phyloP scores from a whole-genome alignment of 2,113 vertebrate species.

The Lepus timidus region DNA sequence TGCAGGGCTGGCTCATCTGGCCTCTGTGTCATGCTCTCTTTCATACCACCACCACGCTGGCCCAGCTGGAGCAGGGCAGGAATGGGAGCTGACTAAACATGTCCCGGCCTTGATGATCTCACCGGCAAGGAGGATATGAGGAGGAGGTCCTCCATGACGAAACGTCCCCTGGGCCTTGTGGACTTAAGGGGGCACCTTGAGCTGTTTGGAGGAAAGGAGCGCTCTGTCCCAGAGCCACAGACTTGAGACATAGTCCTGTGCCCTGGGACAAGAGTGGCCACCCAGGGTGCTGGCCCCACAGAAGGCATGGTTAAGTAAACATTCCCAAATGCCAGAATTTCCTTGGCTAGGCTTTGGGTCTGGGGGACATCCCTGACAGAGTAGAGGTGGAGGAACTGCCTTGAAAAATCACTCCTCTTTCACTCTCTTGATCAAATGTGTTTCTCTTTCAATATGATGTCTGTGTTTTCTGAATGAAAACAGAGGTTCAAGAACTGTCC shows the following conservation, averaged over 20 bases:
- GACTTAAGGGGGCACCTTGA: conserved; percentile 56
- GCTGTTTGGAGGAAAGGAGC: neutral
- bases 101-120: neutral
- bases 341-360: neutral
- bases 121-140: neutral
- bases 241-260: neutral
- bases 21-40: conserved; percentile 46
- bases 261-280: neutral
- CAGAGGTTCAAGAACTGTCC: neutral
- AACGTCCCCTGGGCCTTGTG: neutral
- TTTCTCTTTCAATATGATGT: neutral
- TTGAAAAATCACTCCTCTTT: neutral
- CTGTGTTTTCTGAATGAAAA: neutral
- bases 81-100: neutral
- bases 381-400: neutral
- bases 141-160: neutral
- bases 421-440: neutral
- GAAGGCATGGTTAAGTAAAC: too few relatives aligned
- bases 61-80: neutral
- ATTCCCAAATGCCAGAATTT: neutral
- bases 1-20: neutral
- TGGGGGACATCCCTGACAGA: neutral
- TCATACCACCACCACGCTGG: neutral
- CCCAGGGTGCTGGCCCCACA: rapidly evolving
- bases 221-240: neutral